Conservation (phyloP, 2,888 invertebrate species). For the Ferdinandea cuprea region DNA sequence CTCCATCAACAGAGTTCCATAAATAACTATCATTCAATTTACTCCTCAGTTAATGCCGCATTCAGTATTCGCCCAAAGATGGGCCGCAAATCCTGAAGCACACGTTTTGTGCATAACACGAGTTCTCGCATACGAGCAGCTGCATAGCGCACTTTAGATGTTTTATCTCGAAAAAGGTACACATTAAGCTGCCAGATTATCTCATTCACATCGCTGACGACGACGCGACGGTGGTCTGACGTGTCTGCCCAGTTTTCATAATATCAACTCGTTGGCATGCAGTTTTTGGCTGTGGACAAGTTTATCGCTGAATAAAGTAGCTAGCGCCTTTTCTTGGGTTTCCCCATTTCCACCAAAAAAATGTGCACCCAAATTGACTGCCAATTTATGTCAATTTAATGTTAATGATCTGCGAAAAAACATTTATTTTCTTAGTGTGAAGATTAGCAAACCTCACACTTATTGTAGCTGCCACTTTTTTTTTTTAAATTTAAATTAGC, state of each 20-base stretch:
- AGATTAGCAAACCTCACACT: background rate
- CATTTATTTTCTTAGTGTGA: too few species aligned
- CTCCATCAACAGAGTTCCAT: background rate
- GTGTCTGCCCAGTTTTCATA: background rate
- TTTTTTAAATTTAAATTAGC: too few species aligned
- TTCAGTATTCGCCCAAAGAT: background rate
- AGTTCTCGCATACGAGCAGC: background rate
- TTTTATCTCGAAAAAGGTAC: background rate
- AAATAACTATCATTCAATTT: background rate
- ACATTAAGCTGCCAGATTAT: background rate
- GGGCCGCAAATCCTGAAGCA: background rate
- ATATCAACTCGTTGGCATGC: too few species aligned
- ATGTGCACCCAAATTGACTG: too few species aligned
- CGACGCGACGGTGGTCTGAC: background rate
- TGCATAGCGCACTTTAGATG: background rate
- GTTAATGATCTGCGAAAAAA: background rate
- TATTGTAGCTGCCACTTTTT: background rate
- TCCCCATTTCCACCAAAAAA: too few species aligned
- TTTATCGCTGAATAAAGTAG: too few species aligned
- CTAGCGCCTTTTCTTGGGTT: background rate
- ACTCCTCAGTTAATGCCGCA: background rate
- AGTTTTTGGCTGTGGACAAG: too few species aligned
- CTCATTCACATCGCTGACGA: background rate
- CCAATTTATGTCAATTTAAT: background rate
- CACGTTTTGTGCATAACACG: constrained; percentile 1